Percentiles rank a stretch among this genome's conserved stretches.
phyloP scores from a whole-genome alignment of 1,140 invertebrate species.

The Ceratina calcarata region DNA sequence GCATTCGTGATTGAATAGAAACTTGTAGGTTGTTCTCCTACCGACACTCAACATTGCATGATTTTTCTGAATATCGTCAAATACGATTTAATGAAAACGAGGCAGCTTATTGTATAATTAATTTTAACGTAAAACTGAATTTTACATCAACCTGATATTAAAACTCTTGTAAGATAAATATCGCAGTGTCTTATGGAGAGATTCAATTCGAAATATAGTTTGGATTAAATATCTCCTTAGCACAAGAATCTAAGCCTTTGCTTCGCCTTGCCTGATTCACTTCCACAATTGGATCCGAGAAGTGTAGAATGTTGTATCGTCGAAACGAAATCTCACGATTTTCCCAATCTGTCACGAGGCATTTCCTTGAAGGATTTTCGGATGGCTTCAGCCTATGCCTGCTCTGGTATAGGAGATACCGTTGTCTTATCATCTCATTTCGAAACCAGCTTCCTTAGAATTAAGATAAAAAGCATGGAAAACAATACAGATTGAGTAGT shows the following conservation, averaged over 20 bases:
- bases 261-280: constrained; percentile 35
- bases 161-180: too few relatives aligned
- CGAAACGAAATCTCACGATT: constrained; percentile 59
- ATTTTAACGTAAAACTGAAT: too few relatives aligned
- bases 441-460: background rate
- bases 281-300: constrained; percentile 66
- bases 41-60: background rate
- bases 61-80: background rate
- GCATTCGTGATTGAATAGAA: background rate
- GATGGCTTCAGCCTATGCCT: constrained; percentile 11
- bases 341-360: constrained; percentile 52
- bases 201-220: background rate
- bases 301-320: constrained; percentile 73
- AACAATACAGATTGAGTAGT: too few relatives aligned
- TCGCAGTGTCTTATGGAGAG: too few relatives aligned
- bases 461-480: background rate
- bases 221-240: background rate
- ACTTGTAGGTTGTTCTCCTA: background rate
- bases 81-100: background rate
- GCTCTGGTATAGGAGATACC: background rate
- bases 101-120: too few relatives aligned
- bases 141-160: too few relatives aligned
- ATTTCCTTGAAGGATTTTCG: constrained; percentile 56
- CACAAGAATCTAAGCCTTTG: constrained; percentile 15
- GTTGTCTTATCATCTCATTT: background rate